Base-by-base conservation (phyloP, 1,140 invertebrate genomes). In the Pinna nobilis region DNA sequence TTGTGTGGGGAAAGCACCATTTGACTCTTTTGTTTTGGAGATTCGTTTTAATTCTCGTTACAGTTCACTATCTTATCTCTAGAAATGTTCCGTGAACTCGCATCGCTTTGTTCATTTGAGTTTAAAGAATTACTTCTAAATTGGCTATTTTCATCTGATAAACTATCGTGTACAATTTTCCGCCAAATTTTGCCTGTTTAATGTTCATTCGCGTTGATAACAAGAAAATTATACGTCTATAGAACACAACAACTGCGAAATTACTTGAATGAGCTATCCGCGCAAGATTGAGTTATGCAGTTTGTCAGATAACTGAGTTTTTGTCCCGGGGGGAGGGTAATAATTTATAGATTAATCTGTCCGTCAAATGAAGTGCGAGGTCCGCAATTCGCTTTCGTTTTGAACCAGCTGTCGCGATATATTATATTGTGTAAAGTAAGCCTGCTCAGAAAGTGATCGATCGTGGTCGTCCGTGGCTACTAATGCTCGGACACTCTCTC, bases 311-410 rank as follows among this genome's bases (percentile, higher is more conserved):
- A 60, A 49, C 69, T n/a, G 39, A 44, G 28, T 37, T 41, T 63
- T 61, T 63, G 59, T 63, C 59, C 20, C 49, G n/a, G 35, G 50
- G 69, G 69, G 44, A 18, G 33, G 20, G 44, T 64, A 51, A 71
- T 71, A 41, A 47, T 55, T 53, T 64, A 53, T 35, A 53, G 49
- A 71, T 71, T 71, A 71, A 64, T 64, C 49, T 71, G 57, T 23
- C 33, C 47, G 50, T 71, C 69, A 64, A 71, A 53, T 71, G 47
- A 64, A 55, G 59, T 64, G 47, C 37, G 49, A 9, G 35, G 35
- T 53, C 35, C 39, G 25, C 39, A 59, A 49, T 70, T 59, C 60
- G 60, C 53, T 47, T 59, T 70, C 57, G 9, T 6, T 47, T 53
- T 28, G 37, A 33, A 55, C 69, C 69, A 71, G 47, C 60, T 71